Evolutionary conservation across 2,113 vertebrate species (phyloP).

Genomic region (Cyanoderma ruficeps): DNA sequence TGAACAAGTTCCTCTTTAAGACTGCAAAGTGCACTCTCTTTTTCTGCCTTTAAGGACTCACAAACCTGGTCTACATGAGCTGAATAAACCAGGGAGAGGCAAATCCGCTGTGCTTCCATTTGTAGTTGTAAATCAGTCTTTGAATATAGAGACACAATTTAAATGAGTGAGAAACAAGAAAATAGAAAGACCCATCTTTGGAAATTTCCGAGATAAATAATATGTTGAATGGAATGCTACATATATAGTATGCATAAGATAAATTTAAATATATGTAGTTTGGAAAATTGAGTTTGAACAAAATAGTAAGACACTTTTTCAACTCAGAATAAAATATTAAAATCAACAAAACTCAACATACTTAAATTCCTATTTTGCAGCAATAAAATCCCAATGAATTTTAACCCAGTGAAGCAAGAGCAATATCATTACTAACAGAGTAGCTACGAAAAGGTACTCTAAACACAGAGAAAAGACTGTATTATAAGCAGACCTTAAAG

Average conservation of each 20-base stretch:
- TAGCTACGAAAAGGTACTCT: background rate
- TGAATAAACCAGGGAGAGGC: constrained; percentile 89
- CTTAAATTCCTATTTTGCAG: background rate
- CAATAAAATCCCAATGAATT: background rate
- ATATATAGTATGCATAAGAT: background rate
- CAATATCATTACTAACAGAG: accelerated
- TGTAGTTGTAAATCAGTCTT: constrained; percentile 88
- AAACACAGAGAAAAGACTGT: background rate
- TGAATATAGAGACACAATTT: background rate
- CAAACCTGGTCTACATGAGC: constrained; percentile 86
- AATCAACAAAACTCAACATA: background rate
- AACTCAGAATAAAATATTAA: background rate
- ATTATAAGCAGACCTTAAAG: background rate
- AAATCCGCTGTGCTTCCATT: constrained; percentile 91
- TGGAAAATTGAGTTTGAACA: background rate
- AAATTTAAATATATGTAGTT: background rate
- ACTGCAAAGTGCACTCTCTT: constrained; percentile 73
- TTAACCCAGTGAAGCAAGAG: background rate
- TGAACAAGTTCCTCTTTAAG: constrained; percentile 76
- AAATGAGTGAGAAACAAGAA: background rate
- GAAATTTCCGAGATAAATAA: background rate
- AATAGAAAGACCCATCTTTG: background rate
- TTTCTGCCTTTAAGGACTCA: constrained; percentile 76
- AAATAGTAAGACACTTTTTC: background rate
- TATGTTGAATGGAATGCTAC: background rate